Evolutionary conservation across 1,140 invertebrate genomes (phyloP), one percentile per base, ranked within the genome.

Genomic region (Papilio polyxenes): DNA sequence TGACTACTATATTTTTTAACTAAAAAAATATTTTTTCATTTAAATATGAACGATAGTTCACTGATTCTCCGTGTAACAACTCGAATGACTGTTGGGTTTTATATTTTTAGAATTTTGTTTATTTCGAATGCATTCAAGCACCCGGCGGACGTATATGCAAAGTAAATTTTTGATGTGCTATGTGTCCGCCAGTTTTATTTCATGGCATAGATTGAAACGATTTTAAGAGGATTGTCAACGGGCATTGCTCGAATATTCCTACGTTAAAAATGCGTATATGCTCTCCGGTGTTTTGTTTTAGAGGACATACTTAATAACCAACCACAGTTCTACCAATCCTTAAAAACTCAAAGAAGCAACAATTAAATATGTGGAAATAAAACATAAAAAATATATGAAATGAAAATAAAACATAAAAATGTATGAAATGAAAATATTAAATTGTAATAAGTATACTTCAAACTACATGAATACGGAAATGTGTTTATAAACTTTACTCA

Each of bases 161-260:
- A 65, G 62, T 65, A 65, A 65, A 65, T 65, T 65, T 65, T 65
- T 65, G 62, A 65, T 65, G 62, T 31, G 62, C 62, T 23, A 65
- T 31, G 62, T 65, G 62, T 65, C 62, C 23, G 62, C 10, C 23
- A 31, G 62, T 65, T 65, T 65, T 65, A 13, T 65, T 65, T 65
- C 23, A 65, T 40, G 65, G 65, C 65, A 72, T 72, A 72, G 65
- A 72, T 72, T 72, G 65, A 72, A 72, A 72, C 65, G 65, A 72
- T 72, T 72, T 72, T 72, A 72, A 72, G 65, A 72, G 65, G 65
- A 72, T 72, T 72, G 65, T 72, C 65, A 37, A 72, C 65, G 31
- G 20, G 23, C 23, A 65, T 65, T 72, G 23, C 65, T 72, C 65
- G 23, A 72, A 11, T 65, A 65, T 65, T 65, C 20, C 62, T 31